Evolutionary conservation across 2,113 vertebrate species (phyloP).

Genomic region (Poeciliopsis prolifica): DNA sequence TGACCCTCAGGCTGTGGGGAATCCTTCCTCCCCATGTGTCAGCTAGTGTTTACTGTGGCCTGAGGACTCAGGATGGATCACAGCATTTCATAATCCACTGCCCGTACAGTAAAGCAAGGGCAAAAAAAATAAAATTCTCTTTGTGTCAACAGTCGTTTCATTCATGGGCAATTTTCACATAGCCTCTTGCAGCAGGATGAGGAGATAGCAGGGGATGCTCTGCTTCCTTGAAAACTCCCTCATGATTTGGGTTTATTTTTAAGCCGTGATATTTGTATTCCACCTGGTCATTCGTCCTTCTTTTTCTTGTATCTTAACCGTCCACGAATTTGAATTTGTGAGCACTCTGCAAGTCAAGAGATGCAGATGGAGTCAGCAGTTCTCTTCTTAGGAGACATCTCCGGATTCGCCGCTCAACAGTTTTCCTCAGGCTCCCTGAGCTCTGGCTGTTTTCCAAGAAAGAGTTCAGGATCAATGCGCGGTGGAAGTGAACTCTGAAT

Average conservation of each 20-base stretch:
- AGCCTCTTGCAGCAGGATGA: constrained; percentile 27
- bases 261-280: constrained; percentile 56
- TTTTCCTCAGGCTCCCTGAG: constrained; percentile 50
- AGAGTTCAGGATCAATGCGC: constrained; percentile 61
- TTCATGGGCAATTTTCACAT: constrained; percentile 76
- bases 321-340: constrained; percentile 58
- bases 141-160: constrained; percentile 80
- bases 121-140: constrained; percentile 68
- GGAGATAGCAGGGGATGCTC: constrained; percentile 49
- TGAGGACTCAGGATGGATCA: constrained; percentile 74
- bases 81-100: constrained; percentile 76
- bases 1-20: constrained; percentile 73
- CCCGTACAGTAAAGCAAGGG: constrained; percentile 62
- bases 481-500: constrained; percentile 57
- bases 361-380: constrained; percentile 66
- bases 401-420: constrained; percentile 52
- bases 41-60: constrained; percentile 79
- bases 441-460: constrained; percentile 60
- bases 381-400: constrained; percentile 38
- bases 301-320: constrained; percentile 58
- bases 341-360: constrained; percentile 47
- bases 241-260: constrained; percentile 43
- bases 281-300: constrained; percentile 31
- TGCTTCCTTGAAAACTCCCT: constrained; percentile 52
- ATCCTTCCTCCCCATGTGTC: constrained; percentile 78